Evolutionary conservation across 2,797 vertebrate genomes (phyloP), one percentile per base, ranked within the genome.

Genomic region (Limosa lapponica): DNA sequence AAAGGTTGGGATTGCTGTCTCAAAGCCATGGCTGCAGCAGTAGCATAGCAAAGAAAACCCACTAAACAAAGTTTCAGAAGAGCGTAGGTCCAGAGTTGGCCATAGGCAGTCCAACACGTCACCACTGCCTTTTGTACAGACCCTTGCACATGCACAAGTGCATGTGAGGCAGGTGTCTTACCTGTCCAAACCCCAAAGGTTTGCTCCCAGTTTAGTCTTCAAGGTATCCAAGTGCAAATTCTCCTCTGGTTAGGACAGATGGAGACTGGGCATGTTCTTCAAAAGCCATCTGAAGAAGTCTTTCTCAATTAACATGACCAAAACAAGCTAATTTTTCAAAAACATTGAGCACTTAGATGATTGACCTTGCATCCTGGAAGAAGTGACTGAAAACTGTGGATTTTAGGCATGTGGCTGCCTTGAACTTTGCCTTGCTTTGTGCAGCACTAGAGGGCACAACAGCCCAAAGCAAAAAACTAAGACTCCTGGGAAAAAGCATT

Each of bases 391-490:
- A 62, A 89, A 41, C 23, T 16, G 3, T 9, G 51, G 43, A 19
- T 78, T 85, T 83, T 51, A n/a, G 82, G 69, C 52, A 69, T 46
- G 62, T 59, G 32, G 6, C 41, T 61, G n/a, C 59, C 30, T 6
- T 32, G 75, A 82, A 43, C 82, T 67, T 74, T 51, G 48, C 36
- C 75, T 81, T 18, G 36, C 19, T 65, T 52, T 49, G 51, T 11
- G 5, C 19, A 87, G 85, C 69, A 91, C 84, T 91, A 82, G 91
- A 71, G 84, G 92, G 87, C 87, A 95, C 87, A 93, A 65, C 58
- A 83, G 39, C 37, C 41, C 75, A 82, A 88, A 55, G 69, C 61
- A 93, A 89, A 89, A 80, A 34, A 19, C 61, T 24, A 58, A 57
- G 39, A 25, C 27, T 89, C 72, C 67, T 44, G 57, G 62, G 88